Conservation (phyloP, 2,888 invertebrate species). For the Matsumyia berberina region DNA sequence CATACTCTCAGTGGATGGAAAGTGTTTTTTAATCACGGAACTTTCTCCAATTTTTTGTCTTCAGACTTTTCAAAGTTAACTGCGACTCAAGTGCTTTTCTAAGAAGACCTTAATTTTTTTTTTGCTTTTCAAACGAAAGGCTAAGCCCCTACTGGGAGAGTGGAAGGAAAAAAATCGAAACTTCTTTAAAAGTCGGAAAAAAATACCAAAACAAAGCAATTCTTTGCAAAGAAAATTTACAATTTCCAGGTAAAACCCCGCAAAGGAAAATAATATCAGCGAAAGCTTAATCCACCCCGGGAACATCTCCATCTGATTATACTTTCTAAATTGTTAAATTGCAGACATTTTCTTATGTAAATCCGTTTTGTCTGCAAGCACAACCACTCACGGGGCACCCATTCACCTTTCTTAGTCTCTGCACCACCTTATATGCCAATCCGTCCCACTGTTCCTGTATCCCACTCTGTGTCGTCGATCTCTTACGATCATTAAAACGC, state of each 20-base stretch:
- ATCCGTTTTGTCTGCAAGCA: conserved; percentile 25
- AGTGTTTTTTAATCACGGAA: too few species aligned
- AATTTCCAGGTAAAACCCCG: conserved; percentile 12
- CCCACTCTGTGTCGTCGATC: conserved; percentile 12
- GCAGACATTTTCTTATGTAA: conserved; percentile 47
- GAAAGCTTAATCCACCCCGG: conserved; percentile 1
- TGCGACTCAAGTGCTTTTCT: background rate
- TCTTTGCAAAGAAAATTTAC: background rate
- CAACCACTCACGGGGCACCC: background rate
- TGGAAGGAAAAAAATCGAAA: background rate
- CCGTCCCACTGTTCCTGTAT: background rate
- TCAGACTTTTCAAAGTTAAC: background rate
- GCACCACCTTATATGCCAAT: conserved; percentile 13
- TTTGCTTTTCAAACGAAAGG: background rate
- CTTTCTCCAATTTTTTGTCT: background rate
- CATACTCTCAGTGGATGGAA: too few species aligned
- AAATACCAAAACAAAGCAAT: background rate
- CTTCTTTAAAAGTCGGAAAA: conserved; percentile 14
- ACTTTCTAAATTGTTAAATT: conserved; percentile 36
- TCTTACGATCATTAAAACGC: conserved; percentile 60
- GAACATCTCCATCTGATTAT: conserved; percentile 5
- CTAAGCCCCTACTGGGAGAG: background rate
- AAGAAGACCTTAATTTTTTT: background rate
- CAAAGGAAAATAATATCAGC: background rate
- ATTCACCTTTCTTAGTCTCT: conserved; percentile 1